Base-by-base conservation (phyloP, 2,888 invertebrate species). In the Dysmachus trigonus region DNA sequence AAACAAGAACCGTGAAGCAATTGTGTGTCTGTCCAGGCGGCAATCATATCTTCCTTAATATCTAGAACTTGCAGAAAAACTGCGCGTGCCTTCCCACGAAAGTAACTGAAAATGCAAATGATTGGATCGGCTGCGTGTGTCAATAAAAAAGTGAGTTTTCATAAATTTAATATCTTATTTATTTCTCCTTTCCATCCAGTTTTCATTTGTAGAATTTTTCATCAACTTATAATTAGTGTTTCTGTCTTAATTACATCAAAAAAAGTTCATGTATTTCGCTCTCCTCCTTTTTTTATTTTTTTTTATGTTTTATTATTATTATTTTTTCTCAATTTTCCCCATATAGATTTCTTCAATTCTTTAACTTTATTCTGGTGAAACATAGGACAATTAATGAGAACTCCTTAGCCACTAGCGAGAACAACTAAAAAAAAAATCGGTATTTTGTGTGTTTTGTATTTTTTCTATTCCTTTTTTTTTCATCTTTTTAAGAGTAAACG, bases 1-100 rank as follows among this genome's bases (percentile, higher is more conserved):
- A 87, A 88, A 85, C 86, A 88, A 89, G 89, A 89, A 89, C 88
- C 89, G 88, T 88, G 88, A 89, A 89, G 89, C 89, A 89, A 88
- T 89, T 89, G 18, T 47, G 77, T 79, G 38, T 76, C 35, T 41
- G 62, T 13, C n/a, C 51, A 51, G 33, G 53, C 85, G 51, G 79
- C 51, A 51, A 79, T n/a, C 22, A 41, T 7, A 27, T 62, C 62
- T 73, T 73, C 33, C 73, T 73, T 73, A 73, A 33, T 33, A 73
- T 35, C 73, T 73, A 73, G 33, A 31, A 31, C n/a, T n/a, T 31
- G 73, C 33, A 73, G 73, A 15, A 30, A 41, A 73, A 62, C 13
- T 73, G 35, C 27, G n/a, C 72, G 18, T 73, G 72, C 71, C 79
- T 86, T 73, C 53, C 18, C 83, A 77, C 81, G 33, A 13, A 86